Conservation (phyloP, 2,888 invertebrate genomes). For the Dasysyrphus tricinctus region DNA sequence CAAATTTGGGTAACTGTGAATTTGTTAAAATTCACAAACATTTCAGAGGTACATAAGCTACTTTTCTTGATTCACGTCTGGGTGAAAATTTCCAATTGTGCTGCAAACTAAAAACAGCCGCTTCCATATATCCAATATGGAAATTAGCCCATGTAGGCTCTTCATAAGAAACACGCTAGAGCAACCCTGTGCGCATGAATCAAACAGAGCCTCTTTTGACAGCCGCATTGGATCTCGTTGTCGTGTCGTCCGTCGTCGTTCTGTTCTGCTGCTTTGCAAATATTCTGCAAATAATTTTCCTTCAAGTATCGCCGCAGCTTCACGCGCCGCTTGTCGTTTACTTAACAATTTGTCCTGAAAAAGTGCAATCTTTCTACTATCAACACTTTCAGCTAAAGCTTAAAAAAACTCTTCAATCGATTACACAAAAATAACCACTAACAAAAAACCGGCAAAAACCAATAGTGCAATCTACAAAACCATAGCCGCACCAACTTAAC, state of each 20-base stretch:
- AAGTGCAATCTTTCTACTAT: slow-evolving; percentile 38
- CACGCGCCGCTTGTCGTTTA: slow-evolving; percentile 65
- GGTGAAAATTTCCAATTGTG: too few relatives aligned
- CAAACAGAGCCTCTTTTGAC: slow-evolving; percentile 27
- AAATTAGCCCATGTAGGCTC: slow-evolving; percentile 19
- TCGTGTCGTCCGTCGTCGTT: slow-evolving; percentile 4
- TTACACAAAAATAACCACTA: slow-evolving; percentile 22
- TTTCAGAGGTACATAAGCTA: too few relatives aligned
- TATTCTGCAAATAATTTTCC: slow-evolving; percentile 56
- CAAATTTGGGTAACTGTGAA: too few relatives aligned
- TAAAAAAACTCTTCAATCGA: slow-evolving; percentile 22
- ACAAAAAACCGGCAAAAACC: slow-evolving; percentile 19
- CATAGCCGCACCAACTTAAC: not conserved
- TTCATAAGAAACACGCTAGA: not conserved
- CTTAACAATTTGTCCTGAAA: slow-evolving; percentile 29
- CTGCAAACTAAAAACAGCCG: too few relatives aligned
- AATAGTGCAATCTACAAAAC: slow-evolving; percentile 7
- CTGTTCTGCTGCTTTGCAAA: slow-evolving; percentile 43
- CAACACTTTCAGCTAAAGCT: slow-evolving; percentile 4
- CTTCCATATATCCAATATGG: too few relatives aligned
- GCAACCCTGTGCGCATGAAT: slow-evolving; percentile 42
- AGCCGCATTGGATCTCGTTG: slow-evolving; percentile 62
- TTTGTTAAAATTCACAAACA: too few relatives aligned
- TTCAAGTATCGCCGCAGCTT: slow-evolving; percentile 69
- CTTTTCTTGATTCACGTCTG: too few relatives aligned